Percentiles rank a stretch among this genome's conserved stretches.
Conservation (phyloP, 2,797 vertebrate species). For the Clarias pachynema region DNA sequence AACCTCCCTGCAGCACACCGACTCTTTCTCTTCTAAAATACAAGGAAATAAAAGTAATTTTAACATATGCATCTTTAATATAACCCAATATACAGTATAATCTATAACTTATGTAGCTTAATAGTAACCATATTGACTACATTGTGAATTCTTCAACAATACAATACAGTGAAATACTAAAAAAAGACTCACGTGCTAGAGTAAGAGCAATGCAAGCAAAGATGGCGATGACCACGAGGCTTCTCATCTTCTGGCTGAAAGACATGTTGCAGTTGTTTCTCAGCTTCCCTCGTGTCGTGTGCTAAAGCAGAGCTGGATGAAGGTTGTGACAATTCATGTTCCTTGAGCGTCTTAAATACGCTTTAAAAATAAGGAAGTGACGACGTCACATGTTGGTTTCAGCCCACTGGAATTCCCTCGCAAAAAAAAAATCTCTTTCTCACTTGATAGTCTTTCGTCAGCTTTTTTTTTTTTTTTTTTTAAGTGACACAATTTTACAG, state of each 20-base stretch:
- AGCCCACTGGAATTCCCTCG: constrained; percentile 36
- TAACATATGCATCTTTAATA: neutral
- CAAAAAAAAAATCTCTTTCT: constrained; percentile 7
- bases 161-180: neutral
- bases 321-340: neutral
- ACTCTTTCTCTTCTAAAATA: constrained; percentile 17
- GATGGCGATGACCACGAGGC: constrained; percentile 54
- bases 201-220: constrained; percentile 43
- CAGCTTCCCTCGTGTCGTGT: neutral
- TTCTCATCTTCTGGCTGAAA: constrained; percentile 54
- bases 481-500: constrained; percentile 13
- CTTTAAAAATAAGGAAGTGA: constrained; percentile 60
- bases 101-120: neutral
- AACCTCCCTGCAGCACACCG: constrained; percentile 63
- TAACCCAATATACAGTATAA: neutral
- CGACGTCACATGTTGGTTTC: no score
- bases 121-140: neutral
- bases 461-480: neutral
- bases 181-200: constrained; percentile 61
- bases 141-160: neutral
- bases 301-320: constrained; percentile 21
- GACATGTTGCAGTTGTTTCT: constrained; percentile 52
- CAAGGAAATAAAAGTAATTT: neutral
- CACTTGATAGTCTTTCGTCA: neutral
- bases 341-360: constrained; percentile 56